Evolutionary conservation across 1,140 invertebrate species (phyloP).

Genomic region (Hylyphantes graminicola): DNA sequence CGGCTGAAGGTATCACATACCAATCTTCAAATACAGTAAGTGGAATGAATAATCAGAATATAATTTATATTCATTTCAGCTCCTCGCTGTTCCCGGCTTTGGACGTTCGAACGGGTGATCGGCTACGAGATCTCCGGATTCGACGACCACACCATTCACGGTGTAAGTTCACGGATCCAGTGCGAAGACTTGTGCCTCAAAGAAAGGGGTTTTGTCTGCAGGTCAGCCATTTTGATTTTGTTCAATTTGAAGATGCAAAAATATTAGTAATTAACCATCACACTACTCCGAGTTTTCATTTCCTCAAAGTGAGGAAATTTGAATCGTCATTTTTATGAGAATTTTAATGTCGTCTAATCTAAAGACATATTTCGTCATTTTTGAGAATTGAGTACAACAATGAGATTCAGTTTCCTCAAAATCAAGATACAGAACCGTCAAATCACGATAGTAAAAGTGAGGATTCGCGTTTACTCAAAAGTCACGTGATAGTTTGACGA

Average conservation of each 20-base stretch:
- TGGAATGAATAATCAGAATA: background rate
- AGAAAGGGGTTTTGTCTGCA: constrained; percentile 71
- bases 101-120: constrained; percentile 68
- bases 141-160: constrained; percentile 65
- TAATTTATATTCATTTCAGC: constrained; percentile 1
- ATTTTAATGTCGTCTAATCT: no score
- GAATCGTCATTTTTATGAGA: no score
- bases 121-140: constrained; percentile 68
- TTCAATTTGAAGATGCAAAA: constrained; percentile 56
- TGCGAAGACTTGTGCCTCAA: constrained; percentile 71
- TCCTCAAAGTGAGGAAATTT: no score
- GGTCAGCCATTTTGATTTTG: constrained; percentile 48
- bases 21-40: background rate
- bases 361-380: no score
- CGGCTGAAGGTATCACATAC: no score
- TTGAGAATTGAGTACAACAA: no score
- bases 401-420: no score
- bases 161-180: constrained; percentile 67
- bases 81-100: constrained; percentile 64
- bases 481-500: no score
- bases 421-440: no score
- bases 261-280: constrained; percentile 10
- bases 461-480: no score
- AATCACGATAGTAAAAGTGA: no score
- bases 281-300: no score